Conservation (phyloP, 2,113 vertebrate species). For the Aphelocoma coerulescens region DNA sequence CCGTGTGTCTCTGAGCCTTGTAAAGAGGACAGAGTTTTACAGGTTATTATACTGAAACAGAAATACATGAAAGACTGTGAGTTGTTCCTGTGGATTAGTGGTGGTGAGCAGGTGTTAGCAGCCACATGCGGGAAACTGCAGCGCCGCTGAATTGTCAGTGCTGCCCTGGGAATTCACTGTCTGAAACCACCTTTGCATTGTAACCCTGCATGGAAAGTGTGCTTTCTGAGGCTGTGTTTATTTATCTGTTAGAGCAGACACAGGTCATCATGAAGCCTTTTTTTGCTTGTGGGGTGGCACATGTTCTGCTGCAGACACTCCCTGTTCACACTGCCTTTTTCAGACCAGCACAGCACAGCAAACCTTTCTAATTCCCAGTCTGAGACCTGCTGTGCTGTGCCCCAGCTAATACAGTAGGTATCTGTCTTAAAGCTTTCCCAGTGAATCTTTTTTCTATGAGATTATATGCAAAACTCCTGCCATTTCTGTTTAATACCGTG, state of each 20-base stretch:
- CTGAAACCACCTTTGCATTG: background rate
- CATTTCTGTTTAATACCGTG: background rate
- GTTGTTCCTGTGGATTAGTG: background rate
- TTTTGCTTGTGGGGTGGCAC: fast-evolving
- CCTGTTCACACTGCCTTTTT: fast-evolving
- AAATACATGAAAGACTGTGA: fast-evolving
- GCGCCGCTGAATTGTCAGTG: too few relatives aligned
- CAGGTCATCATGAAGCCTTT: background rate
- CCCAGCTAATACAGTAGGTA: background rate
- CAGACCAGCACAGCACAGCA: background rate
- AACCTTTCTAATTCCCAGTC: fast-evolving
- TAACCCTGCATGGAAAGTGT: background rate
- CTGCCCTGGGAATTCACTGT: background rate
- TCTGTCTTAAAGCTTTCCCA: background rate
- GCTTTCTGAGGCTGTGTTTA: too few relatives aligned
- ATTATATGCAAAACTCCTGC: background rate
- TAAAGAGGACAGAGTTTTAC: background rate
- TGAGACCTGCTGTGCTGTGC: background rate
- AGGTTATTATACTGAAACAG: fast-evolving
- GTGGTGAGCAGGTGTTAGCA: background rate
- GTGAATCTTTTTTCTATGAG: background rate
- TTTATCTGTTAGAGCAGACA: background rate
- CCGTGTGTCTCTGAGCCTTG: fast-evolving
- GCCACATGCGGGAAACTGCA: fast-evolving
- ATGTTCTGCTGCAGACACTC: fast-evolving